Conservation (phyloP, 2,113 vertebrate genomes). For the Elanoides forficatus region DNA sequence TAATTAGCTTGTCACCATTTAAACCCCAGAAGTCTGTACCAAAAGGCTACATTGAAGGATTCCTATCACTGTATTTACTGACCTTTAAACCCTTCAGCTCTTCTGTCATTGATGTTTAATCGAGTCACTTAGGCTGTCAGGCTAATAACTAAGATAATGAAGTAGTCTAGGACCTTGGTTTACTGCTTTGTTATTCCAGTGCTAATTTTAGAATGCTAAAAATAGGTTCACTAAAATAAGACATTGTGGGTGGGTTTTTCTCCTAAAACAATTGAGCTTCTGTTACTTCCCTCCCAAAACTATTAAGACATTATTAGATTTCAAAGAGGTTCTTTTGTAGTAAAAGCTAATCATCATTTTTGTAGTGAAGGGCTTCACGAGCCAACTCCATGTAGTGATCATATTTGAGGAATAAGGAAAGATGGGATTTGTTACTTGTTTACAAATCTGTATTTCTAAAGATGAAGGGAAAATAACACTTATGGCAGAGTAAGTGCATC, state of each 20-base stretch:
- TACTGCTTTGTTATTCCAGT: constrained; percentile 79
- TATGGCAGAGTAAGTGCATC: not conserved
- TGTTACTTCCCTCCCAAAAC: constrained; percentile 35
- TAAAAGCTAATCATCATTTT: constrained; percentile 26
- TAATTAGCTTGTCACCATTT: constrained; percentile 95
- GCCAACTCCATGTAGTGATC: not conserved
- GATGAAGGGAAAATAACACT: not conserved
- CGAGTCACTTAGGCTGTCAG: constrained; percentile 82
- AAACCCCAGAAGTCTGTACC: constrained; percentile 76
- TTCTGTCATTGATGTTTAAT: constrained; percentile 88
- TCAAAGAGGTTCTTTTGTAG: constrained; percentile 19
- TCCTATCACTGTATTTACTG: constrained; percentile 89
- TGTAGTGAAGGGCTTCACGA: not conserved
- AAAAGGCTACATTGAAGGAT: constrained; percentile 75
- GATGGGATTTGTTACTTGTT: not conserved
- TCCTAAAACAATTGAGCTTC: constrained; percentile 46
- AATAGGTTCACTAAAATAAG: constrained; percentile 85
- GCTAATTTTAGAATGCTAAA: constrained; percentile 91
- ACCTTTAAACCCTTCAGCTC: constrained; percentile 86
- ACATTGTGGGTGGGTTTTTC: constrained; percentile 67
- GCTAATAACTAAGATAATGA: constrained; percentile 83
- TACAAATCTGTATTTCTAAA: not conserved
- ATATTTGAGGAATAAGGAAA: not conserved
- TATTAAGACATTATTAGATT: constrained; percentile 45
- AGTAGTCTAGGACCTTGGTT: constrained; percentile 86